A percentile compares a stretch with the other conserved stretches of the same genome.
Evolutionary conservation across 2,113 vertebrate species (phyloP).

Genomic region (Callorhinus ursinus): DNA sequence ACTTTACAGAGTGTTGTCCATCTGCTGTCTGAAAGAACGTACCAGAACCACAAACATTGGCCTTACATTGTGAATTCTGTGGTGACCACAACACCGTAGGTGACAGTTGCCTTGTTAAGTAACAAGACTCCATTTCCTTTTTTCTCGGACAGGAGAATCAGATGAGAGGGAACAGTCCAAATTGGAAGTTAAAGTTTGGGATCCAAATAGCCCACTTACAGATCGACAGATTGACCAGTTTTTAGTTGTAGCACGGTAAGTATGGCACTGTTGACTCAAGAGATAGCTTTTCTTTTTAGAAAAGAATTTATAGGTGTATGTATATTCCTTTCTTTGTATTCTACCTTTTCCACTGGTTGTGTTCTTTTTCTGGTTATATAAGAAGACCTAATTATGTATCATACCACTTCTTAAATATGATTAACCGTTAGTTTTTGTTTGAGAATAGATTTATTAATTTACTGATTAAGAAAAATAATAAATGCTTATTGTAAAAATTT

Average conservation of each 20-base stretch:
- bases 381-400: neutral
- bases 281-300: neutral
- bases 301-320: neutral
- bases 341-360: neutral
- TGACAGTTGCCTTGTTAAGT: neutral
- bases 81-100: neutral
- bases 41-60: neutral
- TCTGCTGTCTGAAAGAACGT: neutral
- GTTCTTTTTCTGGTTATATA: neutral
- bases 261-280: neutral
- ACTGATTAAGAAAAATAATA: neutral
- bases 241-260: constrained; percentile 97
- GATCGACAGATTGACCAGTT: constrained; percentile 99
- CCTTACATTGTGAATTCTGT: neutral
- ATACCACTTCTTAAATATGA: neutral
- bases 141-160: constrained; percentile 88
- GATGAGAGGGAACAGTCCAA: constrained; percentile 97
- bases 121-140: constrained; percentile 59
- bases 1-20: neutral
- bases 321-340: neutral
- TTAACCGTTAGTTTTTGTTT: constrained; percentile 28
- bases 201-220: constrained; percentile 96
- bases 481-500: neutral
- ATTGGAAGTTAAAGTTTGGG: constrained; percentile 97
- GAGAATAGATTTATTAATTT: constrained; percentile 30